phyloP scores from a whole-genome alignment of 2,797 vertebrate genomes.

The Lutjanus argentimaculatus region DNA sequence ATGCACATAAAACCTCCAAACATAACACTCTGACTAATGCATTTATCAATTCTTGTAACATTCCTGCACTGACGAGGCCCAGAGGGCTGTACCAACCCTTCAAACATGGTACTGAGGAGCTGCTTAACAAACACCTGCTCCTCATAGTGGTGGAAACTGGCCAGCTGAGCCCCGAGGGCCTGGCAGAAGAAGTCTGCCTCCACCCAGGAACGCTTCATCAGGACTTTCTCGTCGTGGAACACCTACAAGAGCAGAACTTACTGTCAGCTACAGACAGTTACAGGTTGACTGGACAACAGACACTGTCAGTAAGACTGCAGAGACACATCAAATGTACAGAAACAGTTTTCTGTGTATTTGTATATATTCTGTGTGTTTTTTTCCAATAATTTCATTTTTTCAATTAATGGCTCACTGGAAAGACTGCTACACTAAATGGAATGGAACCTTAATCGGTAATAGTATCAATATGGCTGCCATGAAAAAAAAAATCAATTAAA shows the following conservation, averaged over 20 bases:
- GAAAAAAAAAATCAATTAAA: no score
- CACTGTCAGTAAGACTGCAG: background rate
- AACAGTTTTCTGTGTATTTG: background rate
- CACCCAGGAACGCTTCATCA: slow-evolving; percentile 94
- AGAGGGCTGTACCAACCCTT: slow-evolving; percentile 86
- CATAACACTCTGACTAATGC: background rate
- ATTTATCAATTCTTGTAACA: slow-evolving; percentile 20
- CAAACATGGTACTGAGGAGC: slow-evolving; percentile 91
- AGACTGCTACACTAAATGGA: no score
- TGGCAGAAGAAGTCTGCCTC: slow-evolving; percentile 95
- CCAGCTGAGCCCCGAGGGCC: slow-evolving; percentile 93
- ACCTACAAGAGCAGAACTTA: slow-evolving; percentile 82
- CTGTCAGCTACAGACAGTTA: slow-evolving; percentile 22
- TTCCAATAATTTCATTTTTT: no score
- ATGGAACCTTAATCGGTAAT: no score
- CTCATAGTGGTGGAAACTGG: slow-evolving; percentile 92
- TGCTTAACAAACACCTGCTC: slow-evolving; percentile 93
- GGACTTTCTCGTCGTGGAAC: slow-evolving; percentile 94
- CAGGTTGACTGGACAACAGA: background rate
- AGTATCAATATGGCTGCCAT: no score
- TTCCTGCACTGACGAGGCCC: slow-evolving; percentile 45
- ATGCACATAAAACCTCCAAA: slow-evolving; percentile 15
- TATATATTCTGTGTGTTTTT: background rate
- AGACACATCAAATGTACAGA: background rate
- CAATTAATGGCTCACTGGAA: no score